Conservation (phyloP, 2,797 vertebrate genomes). For the Myiothlypis chrysogaster region DNA sequence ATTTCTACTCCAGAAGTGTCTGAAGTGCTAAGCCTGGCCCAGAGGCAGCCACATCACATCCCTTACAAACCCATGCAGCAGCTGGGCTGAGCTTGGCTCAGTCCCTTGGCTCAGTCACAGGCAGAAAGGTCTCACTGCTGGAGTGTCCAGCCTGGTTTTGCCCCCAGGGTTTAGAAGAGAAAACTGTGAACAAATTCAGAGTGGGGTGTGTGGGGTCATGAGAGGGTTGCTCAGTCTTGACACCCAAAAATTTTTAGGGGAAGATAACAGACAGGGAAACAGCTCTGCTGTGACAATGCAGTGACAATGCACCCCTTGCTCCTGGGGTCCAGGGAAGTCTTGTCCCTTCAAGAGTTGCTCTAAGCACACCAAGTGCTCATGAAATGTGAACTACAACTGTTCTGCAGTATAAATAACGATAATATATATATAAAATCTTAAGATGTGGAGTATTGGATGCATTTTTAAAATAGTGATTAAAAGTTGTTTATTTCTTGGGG, state of each 20-base stretch:
- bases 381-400: neutral
- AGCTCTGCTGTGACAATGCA: neutral
- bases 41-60: neutral
- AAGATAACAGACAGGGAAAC: neutral
- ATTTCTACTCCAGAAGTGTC: neutral
- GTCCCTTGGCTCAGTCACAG: neutral
- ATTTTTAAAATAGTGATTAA: neutral
- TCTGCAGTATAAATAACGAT: neutral
- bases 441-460: neutral
- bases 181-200: neutral
- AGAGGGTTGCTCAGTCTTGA: neutral
- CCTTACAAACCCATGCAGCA: neutral
- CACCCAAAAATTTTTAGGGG: accelerated
- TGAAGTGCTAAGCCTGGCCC: neutral
- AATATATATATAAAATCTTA: neutral
- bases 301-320: neutral
- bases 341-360: neutral
- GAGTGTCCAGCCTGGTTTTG: accelerated
- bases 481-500: neutral
- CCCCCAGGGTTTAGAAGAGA: neutral
- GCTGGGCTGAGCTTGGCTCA: neutral
- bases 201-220: accelerated
- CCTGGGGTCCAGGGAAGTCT: neutral
- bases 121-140: neutral
- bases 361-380: neutral